A percentile compares a stretch with the other conserved stretches of the same genome.
Conservation (phyloP, 2,113 vertebrate species). For the Chamaetylas fuelleborni region DNA sequence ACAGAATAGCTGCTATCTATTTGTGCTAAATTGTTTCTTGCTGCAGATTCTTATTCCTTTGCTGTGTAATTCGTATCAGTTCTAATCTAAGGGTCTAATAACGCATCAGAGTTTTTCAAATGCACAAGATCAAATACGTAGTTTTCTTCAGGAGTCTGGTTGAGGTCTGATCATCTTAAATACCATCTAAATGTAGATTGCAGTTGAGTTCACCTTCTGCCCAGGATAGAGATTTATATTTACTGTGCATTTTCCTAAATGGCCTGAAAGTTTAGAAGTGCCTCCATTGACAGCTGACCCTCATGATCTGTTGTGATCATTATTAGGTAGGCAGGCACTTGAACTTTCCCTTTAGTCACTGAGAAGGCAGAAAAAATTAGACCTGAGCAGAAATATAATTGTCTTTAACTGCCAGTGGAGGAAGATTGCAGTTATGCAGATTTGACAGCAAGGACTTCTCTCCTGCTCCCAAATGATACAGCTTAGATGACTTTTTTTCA, state of each 20-base stretch:
- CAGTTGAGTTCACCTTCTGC: background rate
- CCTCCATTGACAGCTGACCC: background rate
- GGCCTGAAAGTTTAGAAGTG: background rate
- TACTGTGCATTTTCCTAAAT: background rate
- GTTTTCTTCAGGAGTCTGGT: background rate
- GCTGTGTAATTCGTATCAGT: background rate
- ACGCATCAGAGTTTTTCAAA: background rate
- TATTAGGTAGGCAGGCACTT: background rate
- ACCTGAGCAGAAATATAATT: background rate
- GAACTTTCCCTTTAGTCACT: background rate
- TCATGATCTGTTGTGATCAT: background rate
- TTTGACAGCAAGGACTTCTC: background rate
- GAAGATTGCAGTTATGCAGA: background rate
- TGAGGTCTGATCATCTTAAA: background rate
- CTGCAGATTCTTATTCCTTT: conserved; percentile 21
- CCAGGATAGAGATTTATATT: background rate
- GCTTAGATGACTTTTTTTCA: background rate
- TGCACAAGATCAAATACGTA: background rate
- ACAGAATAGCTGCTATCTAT: conserved; percentile 20
- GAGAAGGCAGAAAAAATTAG: background rate
- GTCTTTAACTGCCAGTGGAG: background rate
- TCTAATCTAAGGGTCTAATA: conserved; percentile 29
- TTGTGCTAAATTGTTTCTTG: conserved; percentile 42
- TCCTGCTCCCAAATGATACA: background rate
- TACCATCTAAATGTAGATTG: background rate